Conservation (phyloP, 1,140 invertebrate species). For the Anadara kagoshimensis region DNA sequence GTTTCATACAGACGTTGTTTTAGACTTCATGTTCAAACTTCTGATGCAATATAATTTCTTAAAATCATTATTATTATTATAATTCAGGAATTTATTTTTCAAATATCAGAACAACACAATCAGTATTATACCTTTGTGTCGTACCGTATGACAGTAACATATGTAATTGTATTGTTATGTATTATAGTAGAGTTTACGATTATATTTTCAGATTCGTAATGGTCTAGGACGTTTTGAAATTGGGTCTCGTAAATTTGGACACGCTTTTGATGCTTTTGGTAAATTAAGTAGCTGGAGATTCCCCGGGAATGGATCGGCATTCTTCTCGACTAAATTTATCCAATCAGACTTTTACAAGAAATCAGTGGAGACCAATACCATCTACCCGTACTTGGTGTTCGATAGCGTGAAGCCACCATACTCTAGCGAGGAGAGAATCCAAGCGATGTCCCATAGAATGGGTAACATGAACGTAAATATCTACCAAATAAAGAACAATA, state of each 20-base stretch:
- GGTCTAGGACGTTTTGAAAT: conserved; percentile 61
- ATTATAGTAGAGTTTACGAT: no score
- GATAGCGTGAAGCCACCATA: conserved; percentile 29
- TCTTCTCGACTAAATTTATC: conserved; percentile 62
- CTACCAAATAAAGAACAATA: neutral
- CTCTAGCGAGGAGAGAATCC: neutral
- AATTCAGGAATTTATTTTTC: no score
- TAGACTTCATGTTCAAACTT: no score
- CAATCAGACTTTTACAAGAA: conserved; percentile 55
- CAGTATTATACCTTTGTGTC: no score
- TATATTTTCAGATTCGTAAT: conserved; percentile 63
- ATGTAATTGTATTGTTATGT: no score
- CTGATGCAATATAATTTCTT: no score
- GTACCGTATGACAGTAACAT: no score
- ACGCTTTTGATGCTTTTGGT: conserved; percentile 64
- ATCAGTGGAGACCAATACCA: conserved; percentile 47
- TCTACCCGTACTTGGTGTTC: conserved; percentile 64
- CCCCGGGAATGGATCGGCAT: conserved; percentile 46
- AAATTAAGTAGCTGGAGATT: conserved; percentile 64
- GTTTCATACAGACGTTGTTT: no score
- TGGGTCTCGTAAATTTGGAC: conserved; percentile 52
- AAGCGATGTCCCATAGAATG: neutral
- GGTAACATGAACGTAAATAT: conserved; percentile 15
- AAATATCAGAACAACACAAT: no score
- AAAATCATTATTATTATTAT: no score